phyloP scores from a whole-genome alignment of 1,140 invertebrate genomes.

The Orchestia grillus region DNA sequence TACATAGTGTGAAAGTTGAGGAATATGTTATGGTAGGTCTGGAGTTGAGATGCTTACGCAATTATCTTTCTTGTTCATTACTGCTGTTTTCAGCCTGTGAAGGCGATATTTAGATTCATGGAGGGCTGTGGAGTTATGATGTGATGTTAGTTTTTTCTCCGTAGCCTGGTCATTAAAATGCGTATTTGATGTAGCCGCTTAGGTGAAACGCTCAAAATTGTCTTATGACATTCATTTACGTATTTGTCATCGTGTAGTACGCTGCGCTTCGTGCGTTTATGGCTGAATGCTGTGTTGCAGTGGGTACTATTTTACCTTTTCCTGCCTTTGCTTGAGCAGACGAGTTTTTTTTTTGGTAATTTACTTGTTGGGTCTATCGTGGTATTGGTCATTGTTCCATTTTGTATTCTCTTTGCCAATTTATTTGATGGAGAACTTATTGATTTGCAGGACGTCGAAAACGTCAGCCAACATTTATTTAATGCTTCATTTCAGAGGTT shows the following conservation, averaged over 20 bases:
- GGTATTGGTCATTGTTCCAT: background rate
- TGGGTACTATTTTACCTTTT: background rate
- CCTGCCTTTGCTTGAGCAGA: background rate
- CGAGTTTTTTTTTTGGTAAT: background rate
- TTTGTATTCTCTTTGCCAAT: background rate
- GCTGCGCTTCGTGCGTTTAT: background rate
- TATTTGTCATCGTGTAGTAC: background rate
- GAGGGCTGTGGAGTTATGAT: background rate
- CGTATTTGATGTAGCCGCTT: background rate
- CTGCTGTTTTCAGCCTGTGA: background rate
- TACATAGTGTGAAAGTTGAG: too few relatives aligned
- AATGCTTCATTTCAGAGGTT: background rate
- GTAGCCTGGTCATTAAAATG: background rate
- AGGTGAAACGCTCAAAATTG: background rate
- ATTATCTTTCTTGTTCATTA: background rate
- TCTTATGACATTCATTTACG: background rate
- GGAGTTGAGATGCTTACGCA: background rate
- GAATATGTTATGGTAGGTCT: background rate
- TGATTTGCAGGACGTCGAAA: background rate
- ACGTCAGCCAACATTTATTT: background rate
- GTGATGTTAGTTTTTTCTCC: background rate
- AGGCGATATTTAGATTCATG: background rate
- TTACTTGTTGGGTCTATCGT: background rate
- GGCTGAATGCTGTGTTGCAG: background rate
- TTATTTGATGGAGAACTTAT: background rate